A percentile compares a stretch with the other conserved stretches of the same genome.
Evolutionary conservation across 2,113 vertebrate genomes (phyloP).

Genomic region (Cepphus grylle): DNA sequence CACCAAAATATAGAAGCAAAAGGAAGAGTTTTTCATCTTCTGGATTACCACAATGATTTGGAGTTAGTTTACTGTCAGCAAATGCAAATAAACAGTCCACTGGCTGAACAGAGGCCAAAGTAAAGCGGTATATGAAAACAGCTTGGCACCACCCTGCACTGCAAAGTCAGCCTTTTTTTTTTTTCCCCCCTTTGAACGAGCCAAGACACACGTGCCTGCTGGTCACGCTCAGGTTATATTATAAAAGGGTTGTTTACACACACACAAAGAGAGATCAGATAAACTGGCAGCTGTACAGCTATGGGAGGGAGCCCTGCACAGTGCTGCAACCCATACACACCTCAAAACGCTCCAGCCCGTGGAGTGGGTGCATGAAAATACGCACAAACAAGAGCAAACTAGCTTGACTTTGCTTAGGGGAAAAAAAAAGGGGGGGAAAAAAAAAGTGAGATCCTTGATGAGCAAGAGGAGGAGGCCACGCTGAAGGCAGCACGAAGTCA

Average conservation of each 20-base stretch:
- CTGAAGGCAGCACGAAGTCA: background rate
- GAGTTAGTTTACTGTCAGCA: background rate
- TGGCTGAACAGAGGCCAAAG: slow-evolving; percentile 23
- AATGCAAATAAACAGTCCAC: slow-evolving; percentile 30
- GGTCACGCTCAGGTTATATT: background rate
- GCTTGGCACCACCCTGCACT: slow-evolving; percentile 6
- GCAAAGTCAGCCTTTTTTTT: background rate
- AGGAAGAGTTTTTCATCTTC: background rate
- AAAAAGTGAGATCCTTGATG: background rate
- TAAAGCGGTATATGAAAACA: background rate
- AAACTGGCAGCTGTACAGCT: background rate
- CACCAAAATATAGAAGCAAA: background rate
- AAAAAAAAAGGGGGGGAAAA: no score
- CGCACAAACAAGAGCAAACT: rapidly evolving
- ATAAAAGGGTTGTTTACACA: slow-evolving; percentile 8
- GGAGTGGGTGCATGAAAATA: rapidly evolving
- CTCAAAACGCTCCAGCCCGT: background rate
- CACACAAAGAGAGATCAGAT: background rate
- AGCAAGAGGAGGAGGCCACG: background rate
- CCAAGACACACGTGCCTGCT: background rate
- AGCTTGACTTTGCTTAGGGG: background rate
- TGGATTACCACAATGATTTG: background rate
- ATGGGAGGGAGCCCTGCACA: background rate
- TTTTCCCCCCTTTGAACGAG: background rate
- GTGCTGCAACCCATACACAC: background rate